Base-by-base conservation (phyloP, 2,113 vertebrate genomes). In the Thamnaconus septentrionalis region DNA sequence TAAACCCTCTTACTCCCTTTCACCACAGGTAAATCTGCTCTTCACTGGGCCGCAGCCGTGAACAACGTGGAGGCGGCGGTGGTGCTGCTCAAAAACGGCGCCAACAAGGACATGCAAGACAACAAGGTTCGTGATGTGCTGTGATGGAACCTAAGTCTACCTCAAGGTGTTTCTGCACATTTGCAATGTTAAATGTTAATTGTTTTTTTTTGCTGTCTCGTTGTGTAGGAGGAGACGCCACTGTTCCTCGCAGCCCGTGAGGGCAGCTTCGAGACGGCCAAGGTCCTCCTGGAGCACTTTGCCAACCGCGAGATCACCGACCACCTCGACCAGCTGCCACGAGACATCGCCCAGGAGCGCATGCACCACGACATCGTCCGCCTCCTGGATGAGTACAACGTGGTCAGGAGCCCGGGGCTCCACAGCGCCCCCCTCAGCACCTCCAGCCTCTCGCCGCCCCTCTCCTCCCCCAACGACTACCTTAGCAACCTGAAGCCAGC, bases 61-160 rank as follows among this genome's bases (percentile, higher is more conserved):
- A 99, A 99, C 77, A 98, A 98, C 0, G 92, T 98, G 53, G 97
- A 98, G 3, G 97, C 97, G 0, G 96, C 95, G 0, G 3, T 94
- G 0, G 94, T 95, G 51, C 92, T 99, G 18, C 89, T 99, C 73
- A 99, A 98, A 85, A 98, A 96, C 0, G 97, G 96, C 0, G 96
- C 97, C 82, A 99, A 99, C 82, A 99, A 99, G 71, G 97, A 99
- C 79, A 97, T 99, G 96, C 97, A 99, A 83, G 95, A 96, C 85
- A 98, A 98, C 86, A 99, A 98, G 94, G 97, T 98, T 72, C 52
- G 81, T 7, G 39, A 56, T 31, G 18, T 31, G 18, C 18, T 31
- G 1, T 31, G 18, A 31, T 31, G 18, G 18, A 31, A 31, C 18
- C 18, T 31, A 31, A 31, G 18, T 31, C 18, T 31, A 50, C 10